Evolutionary conservation across 2,888 invertebrate genomes (phyloP), one percentile per base, ranked within the genome.

Genomic region (Scelioninae gen. 1): DNA sequence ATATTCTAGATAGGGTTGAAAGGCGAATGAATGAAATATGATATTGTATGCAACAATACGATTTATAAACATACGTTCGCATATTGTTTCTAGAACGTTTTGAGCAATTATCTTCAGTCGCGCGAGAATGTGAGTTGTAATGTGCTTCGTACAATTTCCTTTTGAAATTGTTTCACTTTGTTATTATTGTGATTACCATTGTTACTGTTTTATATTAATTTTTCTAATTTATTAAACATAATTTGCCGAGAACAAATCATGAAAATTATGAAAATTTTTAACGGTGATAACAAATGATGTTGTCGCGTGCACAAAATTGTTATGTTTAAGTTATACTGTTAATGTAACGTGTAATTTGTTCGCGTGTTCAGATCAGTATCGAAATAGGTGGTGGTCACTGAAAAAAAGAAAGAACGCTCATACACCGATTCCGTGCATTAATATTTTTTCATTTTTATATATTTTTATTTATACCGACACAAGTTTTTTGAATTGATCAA

Each of bases 251-350:
- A 63, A 34, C 29, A 55, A 56, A 60, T 72, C 51, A 23, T 29
- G 40, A 15, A 65, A 43, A 0, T 47, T 8, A 31, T 40, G 51
- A 76, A 68, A 68, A 29, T 62, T 77, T 38, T 53, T 9, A 76
- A 62, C 62, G 9, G 63, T 51, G 71, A 51, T 71, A 71, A 78
- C 65, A 71, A 63, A 71, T 34, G 78, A 71, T 71, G 78, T 40
- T 34, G 53, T 78, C 47, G 79, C 79, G 79, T 80, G 79, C 55
- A 16, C 62, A 10, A 80, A 62, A 80, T 74, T 60, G 68, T 74
- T 80, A 75, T 69, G 69, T 75, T 75, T 66, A 56, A 80, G 47
- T 80, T 63, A n/a, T n/a, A 69, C 63, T 49, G 53, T 75, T 80
- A 69, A 69, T 80, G 40, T 63, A 75, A 53, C 75, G 47, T 80